phyloP scores from a whole-genome alignment of 1,140 invertebrate genomes.

The Battus philenor region DNA sequence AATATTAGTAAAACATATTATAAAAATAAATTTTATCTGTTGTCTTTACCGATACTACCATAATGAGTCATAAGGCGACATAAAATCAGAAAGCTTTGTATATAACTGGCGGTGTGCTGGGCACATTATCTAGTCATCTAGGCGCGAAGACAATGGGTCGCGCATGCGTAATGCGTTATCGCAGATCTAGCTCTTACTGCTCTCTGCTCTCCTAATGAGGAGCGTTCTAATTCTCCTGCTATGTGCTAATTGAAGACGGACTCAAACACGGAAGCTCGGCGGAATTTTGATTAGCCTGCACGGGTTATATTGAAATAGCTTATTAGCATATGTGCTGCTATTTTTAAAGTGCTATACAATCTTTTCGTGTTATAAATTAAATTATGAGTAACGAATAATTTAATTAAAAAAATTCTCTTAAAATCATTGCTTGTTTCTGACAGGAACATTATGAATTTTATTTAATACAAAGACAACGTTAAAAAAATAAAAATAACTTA shows the following conservation, averaged over 20 bases:
- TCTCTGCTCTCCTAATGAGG: conserved; percentile 66
- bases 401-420: too few species aligned
- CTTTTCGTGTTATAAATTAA: too few species aligned
- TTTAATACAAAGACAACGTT: not conserved
- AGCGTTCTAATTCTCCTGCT: conserved; percentile 56
- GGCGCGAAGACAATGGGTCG: conserved; percentile 62
- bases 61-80: conserved; percentile 40
- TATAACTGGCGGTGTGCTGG: conserved; percentile 38
- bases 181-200: conserved; percentile 63
- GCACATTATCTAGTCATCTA: conserved; percentile 64
- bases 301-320: not conserved
- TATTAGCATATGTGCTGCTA: too few species aligned
- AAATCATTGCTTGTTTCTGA: too few species aligned
- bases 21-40: too few species aligned
- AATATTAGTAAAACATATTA: too few species aligned
- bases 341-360: too few species aligned
- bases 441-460: not conserved
- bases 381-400: too few species aligned
- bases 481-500: too few species aligned
- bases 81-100: conserved; percentile 41
- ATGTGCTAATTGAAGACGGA: conserved; percentile 65
- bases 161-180: conserved; percentile 73
- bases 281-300: not conserved
- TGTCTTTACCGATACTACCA: conserved; percentile 23
- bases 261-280: conserved; percentile 31